Evolutionary conservation across 2,888 invertebrate species (phyloP).

Genomic region (Incurvaria masculella): DNA sequence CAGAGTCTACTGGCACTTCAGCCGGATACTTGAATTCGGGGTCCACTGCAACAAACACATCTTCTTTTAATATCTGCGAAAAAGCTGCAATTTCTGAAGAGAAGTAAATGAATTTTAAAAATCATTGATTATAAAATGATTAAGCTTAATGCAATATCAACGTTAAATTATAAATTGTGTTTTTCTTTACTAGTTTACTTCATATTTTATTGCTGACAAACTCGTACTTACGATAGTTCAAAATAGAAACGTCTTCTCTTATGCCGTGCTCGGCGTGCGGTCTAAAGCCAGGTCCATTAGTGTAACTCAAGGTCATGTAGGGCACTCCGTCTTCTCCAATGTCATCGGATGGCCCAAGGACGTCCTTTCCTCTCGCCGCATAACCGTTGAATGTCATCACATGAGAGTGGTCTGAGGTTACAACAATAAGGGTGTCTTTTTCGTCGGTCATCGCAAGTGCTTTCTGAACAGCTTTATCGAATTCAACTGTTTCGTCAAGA

Average conservation of each 20-base stretch:
- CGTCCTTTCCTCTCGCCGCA: conserved; percentile 47
- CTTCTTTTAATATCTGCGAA: no score
- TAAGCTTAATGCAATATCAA: no score
- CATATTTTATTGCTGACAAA: no score
- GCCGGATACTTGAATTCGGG: conserved; percentile 56
- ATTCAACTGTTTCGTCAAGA: conserved; percentile 64
- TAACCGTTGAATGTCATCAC: conserved; percentile 69
- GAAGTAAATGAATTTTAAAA: no score
- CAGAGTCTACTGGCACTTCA: conserved; percentile 57
- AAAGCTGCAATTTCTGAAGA: no score
- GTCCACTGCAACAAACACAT: conserved; percentile 29
- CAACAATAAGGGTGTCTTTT: conserved; percentile 73
- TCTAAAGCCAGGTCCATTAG: conserved; percentile 61
- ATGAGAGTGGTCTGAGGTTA: conserved; percentile 76
- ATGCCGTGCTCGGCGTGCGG: conserved; percentile 25
- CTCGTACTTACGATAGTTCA: neutral
- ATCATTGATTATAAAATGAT: no score
- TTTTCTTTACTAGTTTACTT: no score
- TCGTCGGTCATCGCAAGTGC: conserved; percentile 51
- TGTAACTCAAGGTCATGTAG: conserved; percentile 60
- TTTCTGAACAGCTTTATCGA: conserved; percentile 55
- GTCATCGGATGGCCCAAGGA: conserved; percentile 36
- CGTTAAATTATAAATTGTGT: no score
- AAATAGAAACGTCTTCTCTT: conserved; percentile 41
- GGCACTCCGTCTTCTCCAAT: conserved; percentile 47